Conservation (phyloP, 1,140 invertebrate genomes). For the Acromyrmex heyeri region DNA sequence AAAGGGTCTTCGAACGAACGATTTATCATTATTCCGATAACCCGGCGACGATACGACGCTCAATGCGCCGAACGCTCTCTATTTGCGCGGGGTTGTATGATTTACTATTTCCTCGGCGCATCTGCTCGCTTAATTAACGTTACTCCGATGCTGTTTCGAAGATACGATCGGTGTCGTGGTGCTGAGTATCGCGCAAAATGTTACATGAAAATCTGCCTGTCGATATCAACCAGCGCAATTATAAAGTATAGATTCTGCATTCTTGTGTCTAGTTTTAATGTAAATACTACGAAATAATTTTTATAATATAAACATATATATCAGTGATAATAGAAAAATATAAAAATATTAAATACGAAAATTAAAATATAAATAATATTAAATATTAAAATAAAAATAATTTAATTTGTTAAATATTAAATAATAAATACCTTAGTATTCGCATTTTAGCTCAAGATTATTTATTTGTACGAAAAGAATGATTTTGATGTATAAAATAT, state of each 20-base stretch:
- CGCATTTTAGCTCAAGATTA: background rate
- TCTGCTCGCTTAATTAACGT: constrained; percentile 81
- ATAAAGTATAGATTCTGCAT: background rate
- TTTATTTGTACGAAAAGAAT: background rate
- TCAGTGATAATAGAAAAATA: background rate
- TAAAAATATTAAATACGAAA: background rate
- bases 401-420: too few species aligned
- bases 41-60: constrained; percentile 79
- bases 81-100: constrained; percentile 75
- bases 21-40: constrained; percentile 85
- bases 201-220: constrained; percentile 53
- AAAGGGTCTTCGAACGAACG: constrained; percentile 75
- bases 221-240: constrained; percentile 41
- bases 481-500: too few species aligned
- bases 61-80: constrained; percentile 72
- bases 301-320: background rate
- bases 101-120: constrained; percentile 82
- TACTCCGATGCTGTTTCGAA: constrained; percentile 70
- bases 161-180: constrained; percentile 62
- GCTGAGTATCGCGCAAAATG: constrained; percentile 35
- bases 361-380: background rate
- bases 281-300: background rate
- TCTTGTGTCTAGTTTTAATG: background rate
- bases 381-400: background rate
- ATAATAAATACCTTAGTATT: background rate